Base-by-base conservation (phyloP, 2,888 invertebrate genomes). In the Oxystoma pomonae region DNA sequence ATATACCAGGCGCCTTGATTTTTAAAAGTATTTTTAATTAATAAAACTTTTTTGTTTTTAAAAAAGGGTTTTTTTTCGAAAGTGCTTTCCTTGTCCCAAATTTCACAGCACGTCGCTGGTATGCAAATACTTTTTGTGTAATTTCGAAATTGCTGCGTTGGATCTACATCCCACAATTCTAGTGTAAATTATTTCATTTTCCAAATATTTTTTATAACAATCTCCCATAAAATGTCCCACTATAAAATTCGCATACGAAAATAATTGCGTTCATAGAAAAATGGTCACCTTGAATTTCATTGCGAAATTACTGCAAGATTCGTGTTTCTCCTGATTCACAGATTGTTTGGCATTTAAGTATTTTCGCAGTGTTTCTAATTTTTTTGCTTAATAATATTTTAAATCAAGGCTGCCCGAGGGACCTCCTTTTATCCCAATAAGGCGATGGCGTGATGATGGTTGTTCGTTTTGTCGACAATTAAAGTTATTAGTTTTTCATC, bases 321-420 rank as follows among this genome's bases (percentile, higher is more conserved):
- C 72, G 70, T 73, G 71, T 69, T 68, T 61, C 55, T 64, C 68
- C 69, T 73, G 72, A 73, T 70, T 72, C 72, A 72, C 67, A 72
- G 69, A 71, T 69, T 69, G 74, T 75, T 75, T 75, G 74, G 74
- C 73, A 74, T 75, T 74, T 74, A 68, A 72, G 68, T 72, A 72
- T 74, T 73, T 74, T 74, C 73, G 74, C 73, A 71, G 69, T 73
- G 73, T 72, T 74, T 75, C 73, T 74, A 71, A 73, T 74, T 73
- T 71, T 74, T 73, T 70, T 69, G 67, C 67, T 66, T 68, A 67
- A 64, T 67, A 60, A 61, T 66, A 66, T 64, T 67, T 69, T 65
- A 60, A 70, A 67, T 65, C 69, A 70, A 70, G 69, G 69, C 62
- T 67, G 61, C 50, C 55, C 61, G 59, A 60, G 64, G 68, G 67